Conservation (phyloP, 2,113 vertebrate species). For the Daubentonia madagascariensis region DNA sequence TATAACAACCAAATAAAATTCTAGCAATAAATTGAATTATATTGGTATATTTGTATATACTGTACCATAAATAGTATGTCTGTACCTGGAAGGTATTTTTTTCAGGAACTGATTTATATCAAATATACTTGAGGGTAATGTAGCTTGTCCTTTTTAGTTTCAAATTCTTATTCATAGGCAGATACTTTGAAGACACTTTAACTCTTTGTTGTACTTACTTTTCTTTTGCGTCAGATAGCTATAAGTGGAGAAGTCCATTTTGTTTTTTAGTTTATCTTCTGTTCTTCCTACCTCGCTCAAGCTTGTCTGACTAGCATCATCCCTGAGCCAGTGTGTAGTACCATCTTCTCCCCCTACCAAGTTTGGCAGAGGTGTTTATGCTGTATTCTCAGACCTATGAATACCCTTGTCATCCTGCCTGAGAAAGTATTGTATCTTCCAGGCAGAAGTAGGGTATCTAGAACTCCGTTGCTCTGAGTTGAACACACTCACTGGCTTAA, state of each 20-base stretch:
- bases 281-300: not conserved
- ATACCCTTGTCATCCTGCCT: not conserved
- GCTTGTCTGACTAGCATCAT: not conserved
- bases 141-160: constrained; percentile 75
- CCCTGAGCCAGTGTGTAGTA: not conserved
- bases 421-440: not conserved
- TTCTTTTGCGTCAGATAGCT: constrained; percentile 51
- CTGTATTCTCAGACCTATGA: not conserved
- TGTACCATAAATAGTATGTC: constrained; percentile 80
- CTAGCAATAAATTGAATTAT: constrained; percentile 85
- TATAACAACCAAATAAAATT: constrained; percentile 79
- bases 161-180: constrained; percentile 64
- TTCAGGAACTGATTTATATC: constrained; percentile 81
- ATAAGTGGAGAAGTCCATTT: not conserved
- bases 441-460: not conserved
- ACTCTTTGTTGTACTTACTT: constrained; percentile 69
- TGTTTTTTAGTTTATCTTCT: constrained; percentile 7
- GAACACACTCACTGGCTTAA: not conserved
- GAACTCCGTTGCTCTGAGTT: not conserved
- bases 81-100: constrained; percentile 83
- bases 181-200: constrained; percentile 58
- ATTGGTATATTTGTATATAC: constrained; percentile 83
- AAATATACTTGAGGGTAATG: constrained; percentile 74
- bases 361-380: not conserved
- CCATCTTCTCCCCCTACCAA: not conserved